Conservation (phyloP, 2,797 vertebrate genomes). For the Cyclopterus lumpus region DNA sequence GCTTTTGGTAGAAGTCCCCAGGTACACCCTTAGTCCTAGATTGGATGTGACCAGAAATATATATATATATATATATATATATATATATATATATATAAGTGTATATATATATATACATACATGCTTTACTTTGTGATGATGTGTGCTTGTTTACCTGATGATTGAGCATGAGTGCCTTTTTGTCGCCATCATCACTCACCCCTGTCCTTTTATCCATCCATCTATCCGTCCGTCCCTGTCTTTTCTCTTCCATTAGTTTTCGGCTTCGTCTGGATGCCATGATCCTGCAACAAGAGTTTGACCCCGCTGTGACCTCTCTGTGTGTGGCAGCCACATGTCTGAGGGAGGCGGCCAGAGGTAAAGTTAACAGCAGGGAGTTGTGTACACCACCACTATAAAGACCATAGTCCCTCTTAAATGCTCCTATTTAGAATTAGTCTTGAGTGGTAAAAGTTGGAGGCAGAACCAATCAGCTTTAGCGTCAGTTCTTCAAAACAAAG, state of each 20-base stretch:
- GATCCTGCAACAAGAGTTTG: slow-evolving; percentile 90
- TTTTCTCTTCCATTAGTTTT: slow-evolving; percentile 78
- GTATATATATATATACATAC: too few relatives aligned
- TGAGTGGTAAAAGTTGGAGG: slow-evolving; percentile 16
- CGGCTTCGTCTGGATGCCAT: slow-evolving; percentile 85
- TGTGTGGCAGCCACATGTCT: slow-evolving; percentile 89
- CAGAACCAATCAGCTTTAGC: slow-evolving; percentile 9
- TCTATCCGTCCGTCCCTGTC: slow-evolving; percentile 25
- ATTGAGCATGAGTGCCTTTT: slow-evolving; percentile 57
- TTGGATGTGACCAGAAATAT: slow-evolving; percentile 21
- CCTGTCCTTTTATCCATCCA: slow-evolving; percentile 22
- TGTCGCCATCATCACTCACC: slow-evolving; percentile 50
- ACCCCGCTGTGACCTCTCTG: slow-evolving; percentile 86
- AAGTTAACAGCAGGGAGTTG: slow-evolving; percentile 72
- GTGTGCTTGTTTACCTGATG: slow-evolving; percentile 58
- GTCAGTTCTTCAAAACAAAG: slow-evolving; percentile 26
- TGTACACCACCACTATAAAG: slow-evolving; percentile 49
- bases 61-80: too few relatives aligned
- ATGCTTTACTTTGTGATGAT: slow-evolving; percentile 29
- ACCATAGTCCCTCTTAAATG: slow-evolving; percentile 25
- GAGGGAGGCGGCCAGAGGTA: slow-evolving; percentile 87
- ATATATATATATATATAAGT: too few relatives aligned
- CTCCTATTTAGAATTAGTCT: slow-evolving; percentile 28
- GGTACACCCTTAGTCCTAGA: slow-evolving; percentile 62
- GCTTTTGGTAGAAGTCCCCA: slow-evolving; percentile 84